Evolutionary conservation across 2,888 invertebrate genomes (phyloP).

Genomic region (Lottia scabra): DNA sequence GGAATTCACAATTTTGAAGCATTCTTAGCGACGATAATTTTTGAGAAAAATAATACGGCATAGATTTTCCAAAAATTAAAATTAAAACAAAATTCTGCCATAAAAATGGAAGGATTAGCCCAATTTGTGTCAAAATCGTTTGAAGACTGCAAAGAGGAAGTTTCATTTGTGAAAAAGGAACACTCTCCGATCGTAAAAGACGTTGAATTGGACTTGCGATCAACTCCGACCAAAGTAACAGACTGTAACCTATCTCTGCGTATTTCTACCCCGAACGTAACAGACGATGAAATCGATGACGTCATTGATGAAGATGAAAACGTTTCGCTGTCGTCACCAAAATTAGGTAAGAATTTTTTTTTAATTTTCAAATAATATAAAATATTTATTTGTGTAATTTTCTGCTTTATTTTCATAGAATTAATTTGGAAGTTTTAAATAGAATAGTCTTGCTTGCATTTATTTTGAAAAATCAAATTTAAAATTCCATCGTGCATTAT

Average conservation of each 20-base stretch:
- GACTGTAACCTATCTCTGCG: background rate
- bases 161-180: slow-evolving; percentile 4
- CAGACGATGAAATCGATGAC: slow-evolving; percentile 12
- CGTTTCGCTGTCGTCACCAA: background rate
- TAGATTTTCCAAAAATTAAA: background rate
- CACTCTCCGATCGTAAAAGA: background rate
- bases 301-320: slow-evolving; percentile 13
- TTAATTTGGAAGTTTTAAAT: too few species aligned
- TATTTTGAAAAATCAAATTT: too few species aligned
- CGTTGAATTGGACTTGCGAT: background rate
- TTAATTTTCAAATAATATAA: too few species aligned
- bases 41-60: too few species aligned
- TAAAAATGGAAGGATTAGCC: slow-evolving; percentile 55
- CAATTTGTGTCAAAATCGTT: slow-evolving; percentile 63
- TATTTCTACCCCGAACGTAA: slow-evolving; percentile 2
- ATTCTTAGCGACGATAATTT: too few species aligned
- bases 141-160: slow-evolving; percentile 34
- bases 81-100: background rate
- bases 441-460: too few species aligned
- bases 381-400: too few species aligned
- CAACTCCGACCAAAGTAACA: background rate
- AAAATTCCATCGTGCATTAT: too few species aligned
- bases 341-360: background rate
- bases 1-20: too few species aligned
- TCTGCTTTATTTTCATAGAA: too few species aligned